These are phyloP conservation scores for Coracias cyanogaster DNA, from an alignment of 2,797 vertebrate species.

Conservation along the genomic window DNA sequence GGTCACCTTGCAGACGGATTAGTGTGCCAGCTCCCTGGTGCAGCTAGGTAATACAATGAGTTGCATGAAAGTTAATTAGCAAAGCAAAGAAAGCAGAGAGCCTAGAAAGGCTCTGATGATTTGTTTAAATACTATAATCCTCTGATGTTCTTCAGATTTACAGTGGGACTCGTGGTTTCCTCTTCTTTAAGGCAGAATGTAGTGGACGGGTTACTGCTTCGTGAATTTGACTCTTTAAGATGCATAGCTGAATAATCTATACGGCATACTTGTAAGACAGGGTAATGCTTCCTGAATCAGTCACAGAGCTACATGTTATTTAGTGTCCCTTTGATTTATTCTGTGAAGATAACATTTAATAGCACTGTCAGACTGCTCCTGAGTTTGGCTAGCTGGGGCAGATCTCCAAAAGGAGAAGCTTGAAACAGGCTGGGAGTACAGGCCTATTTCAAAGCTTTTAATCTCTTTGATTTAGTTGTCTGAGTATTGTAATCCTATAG, in stretches of 20 bases:
- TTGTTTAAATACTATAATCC: slow-evolving; percentile 55
- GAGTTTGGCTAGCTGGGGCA: not conserved
- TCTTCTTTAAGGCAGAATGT: not conserved
- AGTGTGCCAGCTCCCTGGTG: slow-evolving; percentile 32
- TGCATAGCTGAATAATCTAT: not conserved
- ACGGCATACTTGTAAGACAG: not conserved
- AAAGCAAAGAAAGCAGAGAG: slow-evolving; percentile 57
- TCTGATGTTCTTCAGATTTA: slow-evolving; percentile 35
- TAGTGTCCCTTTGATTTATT: not conserved
- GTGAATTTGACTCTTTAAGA: not conserved
- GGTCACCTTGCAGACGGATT: slow-evolving; percentile 72
- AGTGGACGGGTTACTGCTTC: not conserved
- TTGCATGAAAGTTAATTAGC: slow-evolving; percentile 63
- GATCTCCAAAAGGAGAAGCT: not conserved
- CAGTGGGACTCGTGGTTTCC: not conserved
- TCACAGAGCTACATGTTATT: not conserved
- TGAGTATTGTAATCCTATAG: not conserved
- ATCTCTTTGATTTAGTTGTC: not conserved
- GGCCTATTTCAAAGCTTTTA: not conserved
- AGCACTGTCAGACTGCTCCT: not conserved
- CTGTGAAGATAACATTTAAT: not conserved
- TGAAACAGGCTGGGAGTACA: not conserved
- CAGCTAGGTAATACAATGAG: slow-evolving; percentile 39
- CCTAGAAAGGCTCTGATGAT: slow-evolving; percentile 34
- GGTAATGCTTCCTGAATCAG: not conserved